Percentiles rank a stretch among this genome's conserved stretches.
These are phyloP conservation scores for Goniozus legneri DNA, from an alignment of 1,140 invertebrate genomes.

Conservation along the genomic window DNA sequence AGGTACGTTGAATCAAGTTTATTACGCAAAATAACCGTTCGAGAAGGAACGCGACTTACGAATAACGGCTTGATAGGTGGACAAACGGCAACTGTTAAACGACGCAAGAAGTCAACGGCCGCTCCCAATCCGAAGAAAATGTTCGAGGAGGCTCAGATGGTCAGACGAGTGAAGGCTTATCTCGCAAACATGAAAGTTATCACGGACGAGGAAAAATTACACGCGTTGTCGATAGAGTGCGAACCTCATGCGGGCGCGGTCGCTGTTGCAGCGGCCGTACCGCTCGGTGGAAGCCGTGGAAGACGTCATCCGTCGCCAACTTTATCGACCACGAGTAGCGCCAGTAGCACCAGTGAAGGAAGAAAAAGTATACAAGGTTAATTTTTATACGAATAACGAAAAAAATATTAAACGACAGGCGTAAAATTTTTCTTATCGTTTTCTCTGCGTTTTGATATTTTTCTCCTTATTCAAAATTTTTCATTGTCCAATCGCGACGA, in stretches of 20 bases:
- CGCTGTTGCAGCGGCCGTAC: conserved; percentile 54
- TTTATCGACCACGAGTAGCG: conserved; percentile 83
- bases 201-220: conserved; percentile 86
- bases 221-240: conserved; percentile 85
- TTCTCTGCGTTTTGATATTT: not conserved
- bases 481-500: too few relatives aligned
- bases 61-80: conserved; percentile 42
- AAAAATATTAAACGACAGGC: not conserved
- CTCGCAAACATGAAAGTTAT: conserved; percentile 88
- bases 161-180: conserved; percentile 92
- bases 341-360: conserved; percentile 83
- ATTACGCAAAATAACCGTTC: too few relatives aligned
- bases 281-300: conserved; percentile 53
- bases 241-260: conserved; percentile 68
- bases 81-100: conserved; percentile 76
- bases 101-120: conserved; percentile 86
- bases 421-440: not conserved
- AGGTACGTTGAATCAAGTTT: too few relatives aligned
- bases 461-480: conserved; percentile 12
- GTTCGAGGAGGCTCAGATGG: conserved; percentile 99
- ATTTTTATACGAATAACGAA: conserved; percentile 5
- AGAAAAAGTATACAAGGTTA: conserved; percentile 57
- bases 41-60: too few relatives aligned
- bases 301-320: conserved; percentile 83
- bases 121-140: conserved; percentile 95